These are phyloP conservation scores for Copidosoma floridanum DNA, from an alignment of 1,140 invertebrate species.

Conservation along the genomic window DNA sequence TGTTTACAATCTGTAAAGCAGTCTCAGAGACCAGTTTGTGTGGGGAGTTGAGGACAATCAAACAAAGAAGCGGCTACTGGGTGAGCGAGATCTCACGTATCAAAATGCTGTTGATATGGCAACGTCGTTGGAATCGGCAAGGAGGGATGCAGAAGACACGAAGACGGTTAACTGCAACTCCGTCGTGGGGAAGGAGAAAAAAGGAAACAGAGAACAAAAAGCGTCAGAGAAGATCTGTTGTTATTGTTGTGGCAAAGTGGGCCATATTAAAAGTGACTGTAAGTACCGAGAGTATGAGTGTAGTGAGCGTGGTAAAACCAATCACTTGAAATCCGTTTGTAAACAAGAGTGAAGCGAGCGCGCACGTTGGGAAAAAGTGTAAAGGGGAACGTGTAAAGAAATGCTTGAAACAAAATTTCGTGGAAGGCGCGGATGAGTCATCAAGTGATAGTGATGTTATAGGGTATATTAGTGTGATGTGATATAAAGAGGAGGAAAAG, in stretches of 20 bases:
- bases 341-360: no score
- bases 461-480: no score
- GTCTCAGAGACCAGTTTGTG: conserved; percentile 16
- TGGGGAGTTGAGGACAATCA: conserved; percentile 6
- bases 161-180: not conserved
- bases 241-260: not conserved
- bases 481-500: no score
- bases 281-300: not conserved
- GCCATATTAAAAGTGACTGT: not conserved
- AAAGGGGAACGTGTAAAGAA: no score
- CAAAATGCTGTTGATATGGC: not conserved
- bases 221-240: not conserved
- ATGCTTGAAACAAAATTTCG: no score
- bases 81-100: no score
- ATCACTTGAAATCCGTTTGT: no score
- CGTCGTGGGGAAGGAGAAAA: not conserved
- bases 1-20: not conserved
- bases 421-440: no score
- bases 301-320: no score
- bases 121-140: not conserved
- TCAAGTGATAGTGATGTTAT: no score
- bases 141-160: not conserved
- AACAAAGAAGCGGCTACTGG: not conserved
- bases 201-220: not conserved
- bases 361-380: no score